Evolutionary conservation across 2,797 vertebrate species (phyloP), one percentile per base, ranked within the genome.

Genomic region (Thripadectes ignobilis): DNA sequence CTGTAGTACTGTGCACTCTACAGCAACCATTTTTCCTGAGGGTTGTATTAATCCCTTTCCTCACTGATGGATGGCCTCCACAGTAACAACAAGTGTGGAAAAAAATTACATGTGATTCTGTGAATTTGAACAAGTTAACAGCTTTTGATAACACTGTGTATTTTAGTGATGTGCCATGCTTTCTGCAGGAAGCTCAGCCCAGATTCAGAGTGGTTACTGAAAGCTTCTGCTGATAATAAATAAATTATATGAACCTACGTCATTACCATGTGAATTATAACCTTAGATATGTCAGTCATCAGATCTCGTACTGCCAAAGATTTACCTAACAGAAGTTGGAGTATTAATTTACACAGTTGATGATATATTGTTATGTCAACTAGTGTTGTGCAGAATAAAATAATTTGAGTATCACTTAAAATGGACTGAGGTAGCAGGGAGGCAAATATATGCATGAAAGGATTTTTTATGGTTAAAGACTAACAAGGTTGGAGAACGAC

Each of bases 391-490:
- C 62, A 79, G 69, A 89, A 76, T 43, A 63, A 92, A 93, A 82
- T 62, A 88, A 91, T 92, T 5, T 45, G 12, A 92, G 17, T 79
- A 65, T 69, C 59, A 94, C 88, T 74, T 95, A 93, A 82, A 94
- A 90, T 58, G 55, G 89, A 79, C 77, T n/a, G 61, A 93, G 66
- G 68, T 72, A 86, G 23, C n/a, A 91, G 78, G 58, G 73, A 74
- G n/a, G 80, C 41, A 88, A 17, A 11, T 29, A 83, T 9, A 38
- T 24, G n/a, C 59, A 88, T 6, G 3, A 83, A 86, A 82, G 57
- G 41, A 79, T 85, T 92, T 94, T 88, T 95, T 85, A 87, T 26
- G 81, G 85, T 86, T 91, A 82, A 18, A 90, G 45, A 71, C 19
- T 90, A 80, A 92, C 77, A 80, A 92, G 46, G 58, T 23, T 85